Evolutionary conservation across 2,888 invertebrate species (phyloP), one percentile per base, ranked within the genome.

Genomic region (Pachymerium ferrugineum): DNA sequence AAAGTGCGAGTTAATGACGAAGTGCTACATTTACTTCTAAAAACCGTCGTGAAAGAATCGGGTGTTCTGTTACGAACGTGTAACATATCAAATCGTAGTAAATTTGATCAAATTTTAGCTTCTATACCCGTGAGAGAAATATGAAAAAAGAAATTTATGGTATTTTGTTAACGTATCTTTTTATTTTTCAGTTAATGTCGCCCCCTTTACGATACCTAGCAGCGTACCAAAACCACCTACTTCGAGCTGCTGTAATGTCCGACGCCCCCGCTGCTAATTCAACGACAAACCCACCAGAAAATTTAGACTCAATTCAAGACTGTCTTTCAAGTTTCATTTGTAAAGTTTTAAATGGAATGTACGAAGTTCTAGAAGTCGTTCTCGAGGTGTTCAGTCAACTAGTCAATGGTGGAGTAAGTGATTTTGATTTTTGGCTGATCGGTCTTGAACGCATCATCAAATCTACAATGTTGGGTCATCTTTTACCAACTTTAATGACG

Each of bases 111-210:
- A 12, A 78, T 81, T 19, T 78, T 81, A 3, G 75, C 80, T 8
- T 78, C 79, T 70, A 76, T 81, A 16, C 82, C 82, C 1, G 82
- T 82, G n/a, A n/a, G n/a, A n/a, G n/a, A n/a, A n/a, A n/a, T n/a
- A n/a, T n/a, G n/a, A n/a, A 76, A 78, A 22, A 62, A 28, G 4
- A 10, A 1, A 68, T 8, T 16, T 2, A 3, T 68, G n/a, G n/a
- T 68, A 14, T 68, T 68, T 68, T 68, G 1, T 8, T 4, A 0
- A 25, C 1, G 22, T 1, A 68, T 54, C 0, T 3, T 19, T 31
- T 67, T 6, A 31, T 67, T 67, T 62, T 73, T n/a, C 73, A 78
- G 78, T 73, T 76, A 68, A 76, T 77, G 12, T 78, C 78, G 2
- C 80, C 82, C 2, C 80, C 80, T 75, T 77, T 81, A 19, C 77